phyloP scores from a whole-genome alignment of 2,113 vertebrate genomes.

The Colius striatus region DNA sequence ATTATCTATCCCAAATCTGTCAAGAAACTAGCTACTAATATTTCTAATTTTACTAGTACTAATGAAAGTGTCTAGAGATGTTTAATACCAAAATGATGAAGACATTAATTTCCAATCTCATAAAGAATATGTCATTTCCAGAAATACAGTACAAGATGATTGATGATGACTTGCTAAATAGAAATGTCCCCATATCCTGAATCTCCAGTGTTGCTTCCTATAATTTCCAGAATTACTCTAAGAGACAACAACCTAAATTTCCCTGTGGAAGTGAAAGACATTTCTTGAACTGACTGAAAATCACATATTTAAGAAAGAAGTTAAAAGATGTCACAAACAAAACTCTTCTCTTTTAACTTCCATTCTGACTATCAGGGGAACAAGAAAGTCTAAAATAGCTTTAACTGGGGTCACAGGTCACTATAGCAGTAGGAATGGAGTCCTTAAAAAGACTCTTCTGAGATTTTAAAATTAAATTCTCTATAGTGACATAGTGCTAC shows the following conservation, averaged over 20 bases:
- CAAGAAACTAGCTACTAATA: background rate
- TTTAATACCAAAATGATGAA: slow-evolving; percentile 25
- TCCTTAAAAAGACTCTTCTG: background rate
- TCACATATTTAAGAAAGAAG: background rate
- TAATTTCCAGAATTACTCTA: background rate
- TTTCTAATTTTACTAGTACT: background rate
- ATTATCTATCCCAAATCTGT: background rate
- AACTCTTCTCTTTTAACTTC: background rate
- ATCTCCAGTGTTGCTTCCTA: background rate
- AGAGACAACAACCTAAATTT: background rate
- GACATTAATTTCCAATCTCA: slow-evolving; percentile 10
- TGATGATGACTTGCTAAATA: slow-evolving; percentile 7
- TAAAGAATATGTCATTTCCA: background rate
- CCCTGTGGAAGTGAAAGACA: background rate
- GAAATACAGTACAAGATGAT: background rate
- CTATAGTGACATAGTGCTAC: background rate
- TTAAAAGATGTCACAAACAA: background rate
- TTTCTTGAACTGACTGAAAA: background rate
- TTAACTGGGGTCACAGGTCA: background rate
- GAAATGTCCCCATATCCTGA: background rate
- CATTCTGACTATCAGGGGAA: background rate
- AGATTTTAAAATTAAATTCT: background rate
- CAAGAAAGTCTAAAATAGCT: background rate
- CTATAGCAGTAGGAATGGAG: background rate
- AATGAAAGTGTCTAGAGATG: background rate